Evolutionary conservation across 2,797 vertebrate genomes (phyloP), one percentile per base, ranked within the genome.

Genomic region (Todus mexicanus): DNA sequence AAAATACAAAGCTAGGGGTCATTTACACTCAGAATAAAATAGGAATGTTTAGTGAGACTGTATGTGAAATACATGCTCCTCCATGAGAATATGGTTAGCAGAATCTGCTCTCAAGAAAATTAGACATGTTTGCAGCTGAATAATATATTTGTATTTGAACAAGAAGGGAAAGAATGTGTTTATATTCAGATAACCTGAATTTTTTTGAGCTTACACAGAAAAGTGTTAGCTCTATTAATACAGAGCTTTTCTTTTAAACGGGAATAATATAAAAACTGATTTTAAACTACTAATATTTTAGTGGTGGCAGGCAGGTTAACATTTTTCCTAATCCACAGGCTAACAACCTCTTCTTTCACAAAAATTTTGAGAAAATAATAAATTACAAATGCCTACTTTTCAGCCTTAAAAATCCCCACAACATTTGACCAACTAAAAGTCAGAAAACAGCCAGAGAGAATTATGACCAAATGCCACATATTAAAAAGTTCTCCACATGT

Each of bases 401-500:
- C 70, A 53, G 64, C 14, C 57, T 40, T 64, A 50, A 51, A 70
- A 57, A 63, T 38, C 18, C 29, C 12, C 31, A 19, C 16, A 40
- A 81, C 8, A 50, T 33, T 61, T 64, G 43, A 92, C 80, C 74
- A 81, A 78, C 75, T 75, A 74, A 73, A 89, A 93, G 56, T 72
- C 33, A 81, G 47, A 84, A 94, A 92, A 92, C 66, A 92, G 20
- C 29, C 60, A 70, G 54, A 73, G 84, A 94, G 95, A 95, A 87
- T 77, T 84, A 92, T 90, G 92, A 95, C 66, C 87, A 89, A 96
- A 83, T 71, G 54, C 79, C 72, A 82, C 69, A 80, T 87, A 89
- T 59, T 70, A 78, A 93, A 86, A 91, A 66, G 70, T 68, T 92
- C 75, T 68, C 94, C 73, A 91, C 91, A 90, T 56, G 33, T 85